Conservation (phyloP, 2,888 invertebrate species). For the Apamea monoglypha region DNA sequence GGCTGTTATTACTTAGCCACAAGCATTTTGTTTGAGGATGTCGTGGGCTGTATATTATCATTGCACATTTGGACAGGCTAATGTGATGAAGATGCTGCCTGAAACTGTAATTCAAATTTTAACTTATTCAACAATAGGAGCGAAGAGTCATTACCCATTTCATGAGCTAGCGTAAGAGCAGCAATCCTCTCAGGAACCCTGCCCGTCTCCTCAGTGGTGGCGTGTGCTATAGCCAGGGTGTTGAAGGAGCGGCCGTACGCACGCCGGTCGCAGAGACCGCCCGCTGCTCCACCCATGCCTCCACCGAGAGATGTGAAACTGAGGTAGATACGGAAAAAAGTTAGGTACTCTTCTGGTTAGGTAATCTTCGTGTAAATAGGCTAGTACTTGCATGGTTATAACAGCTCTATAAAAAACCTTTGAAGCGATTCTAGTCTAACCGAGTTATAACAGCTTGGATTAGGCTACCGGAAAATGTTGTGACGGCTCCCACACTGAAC, state of each 20-base stretch:
- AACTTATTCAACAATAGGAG: background rate
- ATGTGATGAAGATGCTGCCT: background rate
- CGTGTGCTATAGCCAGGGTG: conserved; percentile 87
- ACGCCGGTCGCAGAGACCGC: conserved; percentile 89
- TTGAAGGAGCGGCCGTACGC: conserved; percentile 85
- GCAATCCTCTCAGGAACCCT: conserved; percentile 87
- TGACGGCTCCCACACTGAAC: no score
- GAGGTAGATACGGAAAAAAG: background rate
- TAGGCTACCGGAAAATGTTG: no score
- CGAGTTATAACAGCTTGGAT: no score
- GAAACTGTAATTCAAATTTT: background rate
- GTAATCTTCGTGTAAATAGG: background rate
- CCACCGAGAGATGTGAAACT: conserved; percentile 88
- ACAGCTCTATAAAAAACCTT: background rate
- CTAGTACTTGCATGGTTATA: background rate
- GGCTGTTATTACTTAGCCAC: background rate
- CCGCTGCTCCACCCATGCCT: conserved; percentile 84
- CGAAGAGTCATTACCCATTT: conserved; percentile 77
- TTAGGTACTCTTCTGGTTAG: background rate
- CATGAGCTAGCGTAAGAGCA: conserved; percentile 84
- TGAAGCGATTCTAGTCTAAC: no score
- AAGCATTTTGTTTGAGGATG: background rate
- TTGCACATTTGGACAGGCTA: background rate
- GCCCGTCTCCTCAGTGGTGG: conserved; percentile 75
- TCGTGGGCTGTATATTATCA: background rate